Evolutionary conservation across 2,888 invertebrate genomes (phyloP), one percentile per base, ranked within the genome.

Genomic region (Nebria salina): DNA sequence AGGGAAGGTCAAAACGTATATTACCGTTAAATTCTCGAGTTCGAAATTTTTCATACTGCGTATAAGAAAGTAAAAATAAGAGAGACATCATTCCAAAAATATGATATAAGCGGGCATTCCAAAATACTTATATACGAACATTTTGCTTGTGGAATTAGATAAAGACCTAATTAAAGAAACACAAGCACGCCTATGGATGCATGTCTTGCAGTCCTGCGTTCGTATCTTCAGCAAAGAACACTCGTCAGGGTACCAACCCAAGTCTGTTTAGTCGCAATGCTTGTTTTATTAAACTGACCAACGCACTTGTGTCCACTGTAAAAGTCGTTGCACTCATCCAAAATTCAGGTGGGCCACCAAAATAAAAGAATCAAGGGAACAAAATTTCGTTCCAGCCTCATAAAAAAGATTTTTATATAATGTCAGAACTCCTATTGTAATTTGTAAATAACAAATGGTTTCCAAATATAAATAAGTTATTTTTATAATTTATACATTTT

Each of bases 281-380:
- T 80, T 34, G 75, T 80, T 80, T 75, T 75, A 72, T 75, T 25
- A 66, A 79, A 75, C 79, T 66, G 75, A 13, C 75, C 80, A 80
- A 75, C 66, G 26, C 64, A 75, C 11, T 79, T 54, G 42, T 79
- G 72, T 42, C 42, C 65, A 68, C 25, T n/a, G 42, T 34, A 68
- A 26, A 20, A 54, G 20, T 41, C 41, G 15, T 75, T 65, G 34
- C 54, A 20, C 43, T 11, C 20, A 25, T 13, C 65, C 65, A 75
- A 43, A 75, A 75, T 75, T 25, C 66, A 20, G 41, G 43, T 80
- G 80, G 80, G 66, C 80, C 72, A 80, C 75, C 65, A 42, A 80
- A 54, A 74, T 68, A 42, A 75, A 54, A 54, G 13, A 54, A 70
- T 80, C 11, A 75, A 66, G 20, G 70, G 80, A 80, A 80, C 25